Evolutionary conservation across 2,113 vertebrate species (phyloP), one percentile per base, ranked within the genome.

Genomic region (Tapirus terrestris): DNA sequence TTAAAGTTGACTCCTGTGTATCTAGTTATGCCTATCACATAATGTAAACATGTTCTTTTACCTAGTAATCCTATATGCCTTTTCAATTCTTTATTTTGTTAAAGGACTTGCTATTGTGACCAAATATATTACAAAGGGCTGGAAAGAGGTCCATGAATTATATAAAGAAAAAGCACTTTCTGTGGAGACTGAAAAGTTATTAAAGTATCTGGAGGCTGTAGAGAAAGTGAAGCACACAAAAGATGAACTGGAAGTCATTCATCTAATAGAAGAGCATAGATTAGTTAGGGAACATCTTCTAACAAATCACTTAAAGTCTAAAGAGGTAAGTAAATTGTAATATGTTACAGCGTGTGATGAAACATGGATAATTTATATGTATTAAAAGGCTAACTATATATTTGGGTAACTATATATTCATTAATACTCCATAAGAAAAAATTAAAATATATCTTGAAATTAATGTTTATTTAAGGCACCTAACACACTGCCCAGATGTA

Each of bases 111-210:
- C 99, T 81, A 86, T 99, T 97, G 99, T 99, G 97, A 99, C 99
- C 97, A 99, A 99, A 98, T 99, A 99, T 93, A 98, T 99, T 93
- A 99, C 99, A 94, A 99, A 99, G 98, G 99, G 99, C 61, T 99
- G 99, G 99, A 99, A 99, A 96, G 99, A 99, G 79, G 99, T 99
- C 73, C 99, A 99, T 96, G 99, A 98, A 56, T 97, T 98, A 3
- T 99, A 99, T 83, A 99, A 98, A 68, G 99, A 99, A 86, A 99
- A 99, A 94, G 99, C 99, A 85, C 99, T 99, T 96, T 98, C 99
- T 6, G 98, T 98, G 89, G 99, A 99, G 94, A 99, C 99, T 76
- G 98, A 98, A 97, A 99, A 99, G 77, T 98, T 99, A 65, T 96
- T 99, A 5, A 99, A 98, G 29, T 99, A 99, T 93, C 98, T 99